Conservation (phyloP, 2,888 invertebrate species). For the Corythucha ciliata region DNA sequence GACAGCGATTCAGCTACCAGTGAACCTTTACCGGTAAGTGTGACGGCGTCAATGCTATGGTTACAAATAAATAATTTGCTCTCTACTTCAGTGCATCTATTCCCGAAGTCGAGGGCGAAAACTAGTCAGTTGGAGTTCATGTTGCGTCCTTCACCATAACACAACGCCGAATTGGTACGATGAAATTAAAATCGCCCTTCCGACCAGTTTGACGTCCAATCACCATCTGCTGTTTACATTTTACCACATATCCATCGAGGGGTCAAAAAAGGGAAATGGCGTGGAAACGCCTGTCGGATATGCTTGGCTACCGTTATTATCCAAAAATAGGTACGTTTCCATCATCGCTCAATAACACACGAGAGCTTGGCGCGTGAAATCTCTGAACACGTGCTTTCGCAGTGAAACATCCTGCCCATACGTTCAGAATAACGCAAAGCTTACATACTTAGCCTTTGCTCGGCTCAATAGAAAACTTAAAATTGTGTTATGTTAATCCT, state of each 20-base stretch:
- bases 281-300: constrained; percentile 84
- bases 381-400: too few relatives aligned
- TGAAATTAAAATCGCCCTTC: constrained; percentile 85
- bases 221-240: constrained; percentile 94
- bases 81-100: constrained; percentile 58
- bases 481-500: too few relatives aligned
- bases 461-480: too few relatives aligned
- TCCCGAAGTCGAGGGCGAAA: constrained; percentile 51
- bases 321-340: constrained; percentile 57
- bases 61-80: not conserved
- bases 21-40: constrained; percentile 60
- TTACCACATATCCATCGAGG: constrained; percentile 89
- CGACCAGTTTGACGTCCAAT: constrained; percentile 68
- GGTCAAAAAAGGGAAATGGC: constrained; percentile 63
- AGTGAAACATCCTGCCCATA: too few relatives aligned
- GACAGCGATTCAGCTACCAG: constrained; percentile 68
- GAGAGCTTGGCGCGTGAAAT: too few relatives aligned
- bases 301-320: constrained; percentile 82
- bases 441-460: too few relatives aligned
- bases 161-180: constrained; percentile 85
- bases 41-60: too few relatives aligned
- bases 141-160: constrained; percentile 81
- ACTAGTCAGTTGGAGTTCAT: constrained; percentile 45
- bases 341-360: too few relatives aligned
- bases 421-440: too few relatives aligned